A percentile compares a stretch with the other conserved stretches of the same genome.
These are phyloP conservation scores for Semibalanus balanoides DNA, from an alignment of 1,140 invertebrate genomes.

Conservation along the genomic window DNA sequence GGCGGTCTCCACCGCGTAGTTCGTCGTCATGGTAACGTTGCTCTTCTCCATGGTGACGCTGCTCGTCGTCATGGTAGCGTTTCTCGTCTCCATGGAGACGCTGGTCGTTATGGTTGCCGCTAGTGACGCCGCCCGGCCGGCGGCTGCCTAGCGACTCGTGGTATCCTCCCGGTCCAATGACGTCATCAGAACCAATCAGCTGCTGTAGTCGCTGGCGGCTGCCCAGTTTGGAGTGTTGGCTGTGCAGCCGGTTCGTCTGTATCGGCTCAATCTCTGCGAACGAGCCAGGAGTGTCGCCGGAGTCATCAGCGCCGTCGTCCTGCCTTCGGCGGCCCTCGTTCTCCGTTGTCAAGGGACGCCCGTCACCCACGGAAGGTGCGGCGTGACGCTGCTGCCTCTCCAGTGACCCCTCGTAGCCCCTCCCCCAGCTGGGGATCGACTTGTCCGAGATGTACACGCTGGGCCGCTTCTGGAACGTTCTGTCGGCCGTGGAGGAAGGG, in stretches of 20 bases:
- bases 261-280: background rate
- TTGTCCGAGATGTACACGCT: background rate
- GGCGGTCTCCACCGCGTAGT: no score
- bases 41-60: no score
- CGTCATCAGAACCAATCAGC: background rate
- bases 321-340: background rate
- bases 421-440: background rate
- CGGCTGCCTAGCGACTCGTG: background rate
- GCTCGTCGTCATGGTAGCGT: background rate
- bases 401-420: background rate
- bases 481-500: no score
- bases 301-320: background rate
- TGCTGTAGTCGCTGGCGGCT: background rate
- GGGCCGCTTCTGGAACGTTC: background rate
- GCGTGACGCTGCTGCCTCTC: background rate
- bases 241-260: background rate
- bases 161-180: background rate
- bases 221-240: background rate
- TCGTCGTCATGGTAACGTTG: no score
- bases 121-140: background rate
- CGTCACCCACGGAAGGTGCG: background rate
- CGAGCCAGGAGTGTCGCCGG: background rate
- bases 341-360: no score
- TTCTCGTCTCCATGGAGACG: background rate
- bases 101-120: background rate